These are phyloP conservation scores for Tenthredo livida DNA, from an alignment of 2,888 invertebrate species.

Conservation along the genomic window DNA sequence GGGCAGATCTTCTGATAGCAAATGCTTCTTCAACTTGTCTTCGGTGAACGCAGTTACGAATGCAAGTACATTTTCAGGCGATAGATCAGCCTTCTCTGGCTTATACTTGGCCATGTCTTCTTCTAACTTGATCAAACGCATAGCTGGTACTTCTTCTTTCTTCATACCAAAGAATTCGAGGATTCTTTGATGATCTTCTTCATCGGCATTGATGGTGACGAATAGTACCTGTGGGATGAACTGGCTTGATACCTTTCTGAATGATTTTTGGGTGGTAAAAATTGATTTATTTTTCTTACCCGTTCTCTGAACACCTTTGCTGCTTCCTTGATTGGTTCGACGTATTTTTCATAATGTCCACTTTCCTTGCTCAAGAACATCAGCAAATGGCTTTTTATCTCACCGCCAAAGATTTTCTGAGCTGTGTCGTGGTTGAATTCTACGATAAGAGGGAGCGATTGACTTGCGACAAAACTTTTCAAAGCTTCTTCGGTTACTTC, in stretches of 20 bases:
- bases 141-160: slow-evolving; percentile 94
- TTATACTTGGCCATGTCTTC: slow-evolving; percentile 99
- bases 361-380: slow-evolving; percentile 96
- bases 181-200: slow-evolving; percentile 97
- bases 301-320: slow-evolving; percentile 95
- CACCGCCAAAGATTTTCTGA: slow-evolving; percentile 98
- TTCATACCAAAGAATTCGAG: slow-evolving; percentile 99
- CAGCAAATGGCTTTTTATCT: slow-evolving; percentile 97
- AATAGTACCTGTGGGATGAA: slow-evolving; percentile 86
- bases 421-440: slow-evolving; percentile 99
- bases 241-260: not conserved
- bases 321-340: slow-evolving; percentile 89
- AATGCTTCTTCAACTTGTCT: slow-evolving; percentile 96
- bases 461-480: slow-evolving; percentile 90
- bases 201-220: slow-evolving; percentile 96
- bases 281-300: slow-evolving; percentile 72
- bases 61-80: slow-evolving; percentile 84
- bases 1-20: slow-evolving; percentile 95
- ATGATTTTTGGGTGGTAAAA: not conserved
- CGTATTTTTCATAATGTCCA: slow-evolving; percentile 90
- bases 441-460: slow-evolving; percentile 93
- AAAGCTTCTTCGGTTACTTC: slow-evolving; percentile 85
- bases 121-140: slow-evolving; percentile 95
- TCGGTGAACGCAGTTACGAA: slow-evolving; percentile 95
- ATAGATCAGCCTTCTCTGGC: slow-evolving; percentile 88